phyloP scores from a whole-genome alignment of 2,888 invertebrate genomes.

The Magallana nippona region DNA sequence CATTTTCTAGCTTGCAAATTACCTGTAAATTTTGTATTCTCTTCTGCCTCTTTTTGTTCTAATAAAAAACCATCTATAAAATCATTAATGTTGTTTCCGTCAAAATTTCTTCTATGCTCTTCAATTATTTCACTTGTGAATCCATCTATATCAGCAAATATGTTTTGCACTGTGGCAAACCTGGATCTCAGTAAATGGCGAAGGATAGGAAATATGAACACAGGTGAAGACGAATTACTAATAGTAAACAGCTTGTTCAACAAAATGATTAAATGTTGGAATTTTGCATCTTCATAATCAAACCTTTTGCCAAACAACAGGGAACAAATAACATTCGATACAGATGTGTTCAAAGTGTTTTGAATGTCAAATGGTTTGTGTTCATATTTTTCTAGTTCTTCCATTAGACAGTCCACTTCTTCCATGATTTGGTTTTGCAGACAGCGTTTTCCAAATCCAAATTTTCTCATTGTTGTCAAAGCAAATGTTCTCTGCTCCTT shows the following conservation, averaged over 20 bases:
- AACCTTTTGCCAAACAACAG: constrained; percentile 62
- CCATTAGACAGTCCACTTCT: constrained; percentile 55
- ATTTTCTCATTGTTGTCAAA: constrained; percentile 54
- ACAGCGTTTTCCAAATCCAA: constrained; percentile 62
- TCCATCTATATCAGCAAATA: too few relatives aligned
- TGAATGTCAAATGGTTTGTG: constrained; percentile 57
- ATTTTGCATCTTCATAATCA: constrained; percentile 61
- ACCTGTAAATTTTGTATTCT: too few relatives aligned
- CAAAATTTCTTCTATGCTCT: constrained; percentile 10
- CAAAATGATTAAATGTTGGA: constrained; percentile 37
- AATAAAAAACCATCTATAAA: constrained; percentile 23
- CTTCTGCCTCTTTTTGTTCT: neutral
- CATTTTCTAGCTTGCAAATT: too few relatives aligned
- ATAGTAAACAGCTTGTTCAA: neutral
- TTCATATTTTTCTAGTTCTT: constrained; percentile 47
- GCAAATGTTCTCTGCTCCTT: constrained; percentile 63
- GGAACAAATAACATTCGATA: constrained; percentile 63
- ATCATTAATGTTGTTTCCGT: constrained; percentile 6
- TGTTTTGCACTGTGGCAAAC: too few relatives aligned
- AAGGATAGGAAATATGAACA: neutral
- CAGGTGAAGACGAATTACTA: neutral
- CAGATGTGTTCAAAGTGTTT: constrained; percentile 53
- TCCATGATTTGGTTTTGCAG: constrained; percentile 60
- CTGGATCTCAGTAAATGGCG: too few relatives aligned
- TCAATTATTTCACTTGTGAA: neutral